Conservation (phyloP, 2,888 invertebrate genomes). For the Euplagia quadripunctaria region DNA sequence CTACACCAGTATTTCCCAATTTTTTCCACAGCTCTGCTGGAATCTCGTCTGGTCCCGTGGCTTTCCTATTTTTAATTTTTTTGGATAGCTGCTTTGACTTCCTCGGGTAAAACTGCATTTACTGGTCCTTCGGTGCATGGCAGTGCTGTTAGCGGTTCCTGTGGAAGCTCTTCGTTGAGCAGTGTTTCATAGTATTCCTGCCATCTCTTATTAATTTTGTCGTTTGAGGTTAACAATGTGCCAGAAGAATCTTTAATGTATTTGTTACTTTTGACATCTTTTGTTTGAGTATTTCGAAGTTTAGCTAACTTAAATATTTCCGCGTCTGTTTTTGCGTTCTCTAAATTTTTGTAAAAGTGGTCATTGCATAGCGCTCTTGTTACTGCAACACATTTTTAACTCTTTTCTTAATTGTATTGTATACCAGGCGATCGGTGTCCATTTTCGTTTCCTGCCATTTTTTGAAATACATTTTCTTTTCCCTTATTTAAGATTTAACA, state of each 20-base stretch:
- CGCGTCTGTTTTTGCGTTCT: not conserved
- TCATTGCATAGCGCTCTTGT: not conserved
- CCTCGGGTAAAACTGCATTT: too few species aligned
- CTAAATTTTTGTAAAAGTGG: not conserved
- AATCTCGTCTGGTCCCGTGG: conserved; percentile 7
- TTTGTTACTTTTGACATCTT: not conserved
- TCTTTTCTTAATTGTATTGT: not conserved
- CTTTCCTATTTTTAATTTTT: too few species aligned
- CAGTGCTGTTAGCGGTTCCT: too few species aligned
- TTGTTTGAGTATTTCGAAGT: not conserved
- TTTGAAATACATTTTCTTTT: not conserved
- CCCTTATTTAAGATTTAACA: not conserved
- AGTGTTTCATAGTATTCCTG: not conserved
- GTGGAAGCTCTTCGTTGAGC: not conserved
- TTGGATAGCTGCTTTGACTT: too few species aligned
- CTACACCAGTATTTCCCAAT: not conserved
- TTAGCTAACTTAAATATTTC: conserved; percentile 3
- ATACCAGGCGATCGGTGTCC: not conserved
- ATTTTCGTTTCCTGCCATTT: not conserved
- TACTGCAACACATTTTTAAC: not conserved
- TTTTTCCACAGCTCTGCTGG: conserved; percentile 1
- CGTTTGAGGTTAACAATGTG: not conserved
- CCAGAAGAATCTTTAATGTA: not conserved
- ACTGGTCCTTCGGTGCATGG: too few species aligned
- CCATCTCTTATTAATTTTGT: conserved; percentile 2